Base-by-base conservation (phyloP, 2,113 vertebrate genomes). In the Eolophus roseicapilla region DNA sequence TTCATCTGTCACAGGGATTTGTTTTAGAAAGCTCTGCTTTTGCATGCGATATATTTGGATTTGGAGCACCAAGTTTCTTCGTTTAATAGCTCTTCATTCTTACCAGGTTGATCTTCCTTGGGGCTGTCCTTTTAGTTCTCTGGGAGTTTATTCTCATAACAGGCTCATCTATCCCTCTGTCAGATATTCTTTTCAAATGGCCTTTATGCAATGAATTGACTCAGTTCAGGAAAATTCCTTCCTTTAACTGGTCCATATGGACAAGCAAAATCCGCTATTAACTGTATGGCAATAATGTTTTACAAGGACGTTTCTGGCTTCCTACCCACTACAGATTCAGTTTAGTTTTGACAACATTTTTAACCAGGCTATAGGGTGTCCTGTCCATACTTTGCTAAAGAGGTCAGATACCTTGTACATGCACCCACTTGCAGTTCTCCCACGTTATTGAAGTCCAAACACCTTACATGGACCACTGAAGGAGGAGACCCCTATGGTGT, bases 11-110 rank as follows among this genome's bases (percentile, higher is more conserved):
- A 85, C 67, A 85, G 78, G 82, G 93, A 95, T 92, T 94, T 96
- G 89, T 96, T 97, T 95, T 85, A 81, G 91, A 96, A 97, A 93
- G 79, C 95, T 93, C 88, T 68, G 60, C 80, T 97, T 82, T 88
- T 96, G 94, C 96, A 93, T 94, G 95, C 96, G 93, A 94, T 93
- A 78, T 95, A 83, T 96, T 94, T 96, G 97, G 96, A 95, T 97
- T 97, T 97, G 91, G 62, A 96, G 82, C 82, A 92, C 91, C 95
- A 83, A 92, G 49, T 63, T 82, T 86, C 82, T 92, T 94, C 55
- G 3, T 95, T 96, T 96, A 97, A 95, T 94, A 96, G 80, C 53
- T 92, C 85, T 92, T 80, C 82, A 67, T 84, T 97, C 70, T 79
- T 86, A 93, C 67, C 85, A 92, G 68, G 82, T 79, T 92, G 92